Base-by-base conservation (phyloP, 2,888 invertebrate species). In the Drosophila mimica region DNA sequence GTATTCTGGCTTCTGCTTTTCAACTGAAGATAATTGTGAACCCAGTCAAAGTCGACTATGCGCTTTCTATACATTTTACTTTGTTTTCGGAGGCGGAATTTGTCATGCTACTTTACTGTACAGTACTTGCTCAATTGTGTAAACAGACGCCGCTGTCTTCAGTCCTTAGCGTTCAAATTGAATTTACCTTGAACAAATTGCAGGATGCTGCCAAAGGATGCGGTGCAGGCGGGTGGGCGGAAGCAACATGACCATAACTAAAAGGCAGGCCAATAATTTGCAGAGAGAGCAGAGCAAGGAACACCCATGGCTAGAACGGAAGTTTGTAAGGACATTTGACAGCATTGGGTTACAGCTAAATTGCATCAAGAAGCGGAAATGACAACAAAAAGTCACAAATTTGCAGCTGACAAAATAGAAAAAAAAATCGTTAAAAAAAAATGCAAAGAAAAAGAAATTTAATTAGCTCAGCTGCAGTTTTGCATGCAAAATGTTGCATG, bases 281-380 rank as follows among this genome's bases (percentile, higher is more conserved):
- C 28, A 51, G 15, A 11, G 33, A 6, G n/a, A 4, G 25, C 25
- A 3, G 38, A 48, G 38, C 11, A 30, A 33, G 56, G 62, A 72
- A 68, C 74, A 70, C 72, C 71, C 72, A 72, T 63, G 59, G 74
- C 49, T 56, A 20, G 52, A n/a, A 48, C 82, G 79, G 76, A 82
- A 82, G 76, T 76, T 76, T 82, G 76, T 25, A 53, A 63, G 71
- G 65, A 61, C 59, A 65, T 63, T 53, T 48, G 73, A 66, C 80
- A 70, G 75, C 82, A 59, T 81, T 77, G 75, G 80, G 80, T 82
- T 79, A 73, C 76, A 73, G 74, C 79, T 78, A 78, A 80, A 82
- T 80, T 83, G 83, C 78, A 77, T 67, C 75, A 74, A 73, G 67
- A 64, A 73, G 46, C 82, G 81, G 81, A 81, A 81, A 75, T 79